Conservation (phyloP, 1,140 invertebrate genomes). For the Lepidotrigona ventralis region DNA sequence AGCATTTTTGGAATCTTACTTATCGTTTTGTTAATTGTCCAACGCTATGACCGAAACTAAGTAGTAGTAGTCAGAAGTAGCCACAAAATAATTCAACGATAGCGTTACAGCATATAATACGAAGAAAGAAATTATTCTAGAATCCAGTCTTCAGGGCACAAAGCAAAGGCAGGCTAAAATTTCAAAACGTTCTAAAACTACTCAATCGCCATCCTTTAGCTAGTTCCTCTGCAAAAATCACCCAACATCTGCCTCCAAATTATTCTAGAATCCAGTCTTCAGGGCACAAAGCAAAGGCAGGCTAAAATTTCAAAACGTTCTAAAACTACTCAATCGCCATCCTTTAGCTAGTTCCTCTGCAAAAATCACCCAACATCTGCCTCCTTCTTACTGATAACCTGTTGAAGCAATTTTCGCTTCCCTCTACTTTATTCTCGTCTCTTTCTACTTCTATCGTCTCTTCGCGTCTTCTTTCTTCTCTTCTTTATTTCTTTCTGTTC, state of each 20-base stretch:
- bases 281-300: too few relatives aligned
- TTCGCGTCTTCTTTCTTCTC: background rate
- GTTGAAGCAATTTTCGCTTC: slow-evolving; percentile 42
- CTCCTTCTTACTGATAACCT: slow-evolving; percentile 24
- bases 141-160: background rate
- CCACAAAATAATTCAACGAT: too few relatives aligned
- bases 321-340: too few relatives aligned
- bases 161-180: background rate
- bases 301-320: background rate
- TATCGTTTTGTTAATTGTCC: too few relatives aligned
- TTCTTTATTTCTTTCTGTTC: slow-evolving; percentile 4
- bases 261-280: too few relatives aligned
- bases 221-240: too few relatives aligned
- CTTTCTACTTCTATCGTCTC: background rate
- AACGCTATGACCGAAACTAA: too few relatives aligned
- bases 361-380: background rate
- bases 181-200: background rate
- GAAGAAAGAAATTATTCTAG: too few relatives aligned
- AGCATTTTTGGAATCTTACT: too few relatives aligned
- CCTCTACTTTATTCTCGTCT: background rate
- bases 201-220: background rate
- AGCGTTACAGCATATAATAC: too few relatives aligned
- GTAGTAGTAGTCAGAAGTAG: too few relatives aligned
- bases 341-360: background rate
- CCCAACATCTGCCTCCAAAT: too few relatives aligned